phyloP scores from a whole-genome alignment of 2,888 invertebrate genomes.

The Acanthoscelides obtectus region DNA sequence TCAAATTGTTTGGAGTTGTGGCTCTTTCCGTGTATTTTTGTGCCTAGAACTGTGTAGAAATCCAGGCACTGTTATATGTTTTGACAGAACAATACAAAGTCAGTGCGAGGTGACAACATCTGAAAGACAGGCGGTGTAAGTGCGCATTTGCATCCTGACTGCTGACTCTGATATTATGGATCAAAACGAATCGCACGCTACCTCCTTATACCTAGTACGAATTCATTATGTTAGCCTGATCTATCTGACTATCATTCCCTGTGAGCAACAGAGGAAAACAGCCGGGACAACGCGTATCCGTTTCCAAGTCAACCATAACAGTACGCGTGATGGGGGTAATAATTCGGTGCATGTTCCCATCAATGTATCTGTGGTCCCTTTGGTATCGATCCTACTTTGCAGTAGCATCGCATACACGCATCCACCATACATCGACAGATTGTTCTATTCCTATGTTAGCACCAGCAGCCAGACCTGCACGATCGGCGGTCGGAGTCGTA shows the following conservation, averaged over 20 bases:
- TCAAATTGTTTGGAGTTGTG: too few species aligned
- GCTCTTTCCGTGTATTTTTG: too few species aligned
- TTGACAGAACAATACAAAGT: too few species aligned
- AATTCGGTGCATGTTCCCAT: background rate
- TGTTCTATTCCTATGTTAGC: background rate
- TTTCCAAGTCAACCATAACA: background rate
- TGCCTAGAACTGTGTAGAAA: too few species aligned
- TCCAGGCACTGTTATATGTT: too few species aligned
- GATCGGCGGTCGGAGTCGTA: background rate
- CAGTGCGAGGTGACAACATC: too few species aligned
- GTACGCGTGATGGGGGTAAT: background rate
- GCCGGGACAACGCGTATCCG: background rate
- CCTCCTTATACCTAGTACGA: too few species aligned
- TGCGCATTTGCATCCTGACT: too few species aligned
- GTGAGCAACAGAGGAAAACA: background rate
- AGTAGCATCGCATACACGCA: background rate
- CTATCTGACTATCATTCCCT: background rate
- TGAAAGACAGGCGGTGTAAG: too few species aligned
- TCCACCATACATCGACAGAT: background rate
- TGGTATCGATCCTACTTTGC: background rate
- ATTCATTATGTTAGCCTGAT: too few species aligned
- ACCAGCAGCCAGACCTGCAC: background rate
- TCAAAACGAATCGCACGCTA: too few species aligned
- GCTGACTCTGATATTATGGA: too few species aligned
- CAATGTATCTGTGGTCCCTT: background rate